These are phyloP conservation scores for Gobius niger DNA, from an alignment of 2,113 vertebrate genomes.

Conservation along the genomic window DNA sequence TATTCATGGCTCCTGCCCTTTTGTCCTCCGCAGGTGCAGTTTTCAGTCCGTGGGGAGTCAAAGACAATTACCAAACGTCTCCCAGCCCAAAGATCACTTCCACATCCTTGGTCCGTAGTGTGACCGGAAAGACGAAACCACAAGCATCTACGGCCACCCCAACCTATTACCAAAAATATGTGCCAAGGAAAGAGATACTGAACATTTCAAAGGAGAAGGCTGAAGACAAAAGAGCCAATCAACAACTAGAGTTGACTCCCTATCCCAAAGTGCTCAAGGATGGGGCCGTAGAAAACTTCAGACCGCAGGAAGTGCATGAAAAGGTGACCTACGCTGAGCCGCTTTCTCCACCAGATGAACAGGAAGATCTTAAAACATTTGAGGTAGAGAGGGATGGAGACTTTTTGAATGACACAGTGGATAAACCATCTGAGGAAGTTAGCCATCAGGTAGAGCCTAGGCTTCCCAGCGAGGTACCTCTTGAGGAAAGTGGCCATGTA, in stretches of 20 bases:
- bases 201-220: slow-evolving; percentile 2
- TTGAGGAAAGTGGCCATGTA: no score
- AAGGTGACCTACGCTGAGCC: slow-evolving; percentile 48
- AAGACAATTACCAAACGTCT: slow-evolving; percentile 46
- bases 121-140: slow-evolving; percentile 14
- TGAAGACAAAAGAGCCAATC: slow-evolving; percentile 1
- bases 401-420: not conserved
- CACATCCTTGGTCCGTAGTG: slow-evolving; percentile 21
- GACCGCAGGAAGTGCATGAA: slow-evolving; percentile 57
- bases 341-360: slow-evolving; percentile 42
- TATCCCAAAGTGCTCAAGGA: slow-evolving; percentile 52
- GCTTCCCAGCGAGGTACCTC: no score
- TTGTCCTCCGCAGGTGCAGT: slow-evolving; percentile 62
- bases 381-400: slow-evolving; percentile 3
- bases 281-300: slow-evolving; percentile 50
- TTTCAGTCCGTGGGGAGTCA: slow-evolving; percentile 45
- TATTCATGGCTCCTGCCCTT: slow-evolving; percentile 39
- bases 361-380: slow-evolving; percentile 11
- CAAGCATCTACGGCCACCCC: slow-evolving; percentile 4
- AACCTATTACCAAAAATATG: slow-evolving; percentile 20
- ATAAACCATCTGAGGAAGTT: slow-evolving; percentile 4
- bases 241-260: slow-evolving; percentile 8
- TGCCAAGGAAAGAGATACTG: slow-evolving; percentile 10
- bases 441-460: not conserved
- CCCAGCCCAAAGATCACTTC: slow-evolving; percentile 27